Evolutionary conservation across 2,797 vertebrate genomes (phyloP), one percentile per base, ranked within the genome.

Genomic region (Psittacula derbiana): DNA sequence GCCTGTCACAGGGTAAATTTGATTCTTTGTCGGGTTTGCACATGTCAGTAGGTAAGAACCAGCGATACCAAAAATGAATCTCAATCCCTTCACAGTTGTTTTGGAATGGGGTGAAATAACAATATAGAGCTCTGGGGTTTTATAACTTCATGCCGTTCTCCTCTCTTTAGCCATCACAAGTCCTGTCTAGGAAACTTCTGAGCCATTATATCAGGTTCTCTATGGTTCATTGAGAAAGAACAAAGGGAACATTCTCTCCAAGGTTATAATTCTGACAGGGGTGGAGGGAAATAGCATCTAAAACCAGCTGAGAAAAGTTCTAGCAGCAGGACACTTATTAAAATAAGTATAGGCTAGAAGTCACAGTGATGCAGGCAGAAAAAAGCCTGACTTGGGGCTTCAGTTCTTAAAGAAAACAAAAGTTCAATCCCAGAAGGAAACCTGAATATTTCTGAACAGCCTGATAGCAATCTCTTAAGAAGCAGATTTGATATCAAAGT

Each of bases 141-240:
- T 90, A n/a, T 86, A 88, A 75, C 66, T 88, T 62, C 47, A 58
- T 20, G 87, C 88, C 18, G 0, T 53, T 86, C 81, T 80, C 87
- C 43, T 94, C 89, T 94, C 76, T 57, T 96, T 76, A 90, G 70
- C 90, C 85, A 66, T 92, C 95, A 86, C 90, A 57, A 70, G 70
- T 66, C 76, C 76, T 86, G 89, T 86, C 93, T 94, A 95, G 89
- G 64, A 92, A 92, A 93, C 92, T 86, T 84, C 73, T 72, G n/a
- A 96, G 76, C 85, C 55, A 84, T 94, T 97, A 79, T 53, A 61
- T 91, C 87, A 96, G 94, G 92, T 91, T 94, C 67, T 94, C 66
- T 95, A 62, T 90, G 92, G 95, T 94, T 96, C 95, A 84, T 76
- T 94, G 92, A 96, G 89, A 93, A 94, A 91, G 92, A 97, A 96